Base-by-base conservation (phyloP, 2,888 invertebrate species). In the Uloborus plumipes region DNA sequence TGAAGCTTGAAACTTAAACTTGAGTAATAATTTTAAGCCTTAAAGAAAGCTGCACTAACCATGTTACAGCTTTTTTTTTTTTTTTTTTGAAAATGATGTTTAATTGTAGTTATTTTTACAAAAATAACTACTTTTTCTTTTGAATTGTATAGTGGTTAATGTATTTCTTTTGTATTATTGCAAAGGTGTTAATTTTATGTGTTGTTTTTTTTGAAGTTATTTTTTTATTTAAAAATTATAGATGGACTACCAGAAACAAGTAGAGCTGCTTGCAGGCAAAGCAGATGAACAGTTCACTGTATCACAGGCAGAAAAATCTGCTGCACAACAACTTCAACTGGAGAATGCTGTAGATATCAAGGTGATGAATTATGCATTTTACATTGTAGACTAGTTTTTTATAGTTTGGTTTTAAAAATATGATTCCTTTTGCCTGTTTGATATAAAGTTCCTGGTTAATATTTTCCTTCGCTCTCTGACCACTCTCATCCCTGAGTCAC, bases 331-430 rank as follows among this genome's bases (percentile, higher is more conserved):
- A 90, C 93, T 93, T 58, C 93, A 94, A 51, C 88, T 95, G 86
- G 98, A 99, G 88, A 94, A 96, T 89, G 97, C 98, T 0, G 94
- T 97, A 15, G 99, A 99, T 89, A 99, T 99, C 71, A 99, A 99
- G 92, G 95, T 98, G 18, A n/a, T 39, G 16, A 15, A 55, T 4
- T 55, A 18, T 64, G 39, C n/a, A 26, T 18, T 14, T 16, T 15
- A 16, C 26, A 14, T 14, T 1, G 26, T 22, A 1, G 15, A 26
- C 0, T 61, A 22, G 7, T n/a, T 55, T n/a, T 55, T 55, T 14
- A 55, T 55, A 55, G 13, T 55, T 55, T 55, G 0, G 13, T 18
- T 7, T 39, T 18, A 1, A 55, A 55, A 55, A 55, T 18, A 26
- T 26, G 4, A 26, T 7, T 50, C 1, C 13, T 6, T 64, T 80